phyloP scores from a whole-genome alignment of 1,140 invertebrate species.

The Zaprionus vittiger region DNA sequence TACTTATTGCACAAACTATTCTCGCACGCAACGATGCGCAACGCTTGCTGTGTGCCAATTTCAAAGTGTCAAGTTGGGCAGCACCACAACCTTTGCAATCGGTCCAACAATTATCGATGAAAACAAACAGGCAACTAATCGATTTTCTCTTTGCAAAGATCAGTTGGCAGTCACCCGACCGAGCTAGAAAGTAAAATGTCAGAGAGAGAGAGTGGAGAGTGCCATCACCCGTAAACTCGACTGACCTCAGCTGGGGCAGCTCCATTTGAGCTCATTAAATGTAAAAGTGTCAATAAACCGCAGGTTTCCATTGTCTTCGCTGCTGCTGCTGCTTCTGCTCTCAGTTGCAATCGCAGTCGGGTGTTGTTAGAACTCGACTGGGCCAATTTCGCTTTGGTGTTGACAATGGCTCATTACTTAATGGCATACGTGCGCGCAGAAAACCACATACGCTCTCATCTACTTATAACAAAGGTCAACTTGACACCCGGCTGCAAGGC shows the following conservation, averaged over 20 bases:
- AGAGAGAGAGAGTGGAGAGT: conserved; percentile 36
- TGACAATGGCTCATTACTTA: conserved; percentile 78
- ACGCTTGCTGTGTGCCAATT: conserved; percentile 59
- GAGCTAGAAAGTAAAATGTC: conserved; percentile 6
- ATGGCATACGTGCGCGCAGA: conserved; percentile 40
- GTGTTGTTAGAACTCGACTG: conserved; percentile 19
- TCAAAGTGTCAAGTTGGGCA: conserved; percentile 54
- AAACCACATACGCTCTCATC: not conserved
- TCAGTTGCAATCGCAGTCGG: conserved; percentile 10
- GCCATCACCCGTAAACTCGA: conserved; percentile 46
- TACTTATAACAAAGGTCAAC: conserved; percentile 58
- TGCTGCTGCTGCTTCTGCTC: not conserved
- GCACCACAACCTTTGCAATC: conserved; percentile 18
- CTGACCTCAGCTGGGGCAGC: conserved; percentile 49
- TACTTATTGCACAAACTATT: conserved; percentile 58
- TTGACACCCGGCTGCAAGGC: conserved; percentile 55
- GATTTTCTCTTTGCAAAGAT: conserved; percentile 1
- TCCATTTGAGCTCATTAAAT: conserved; percentile 62
- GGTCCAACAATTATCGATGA: conserved; percentile 4
- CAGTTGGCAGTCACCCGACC: not conserved
- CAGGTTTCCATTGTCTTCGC: conserved; percentile 45
- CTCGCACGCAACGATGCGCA: conserved; percentile 62
- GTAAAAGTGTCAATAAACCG: conserved; percentile 78
- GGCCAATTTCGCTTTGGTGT: conserved; percentile 41
- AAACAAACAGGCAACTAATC: conserved; percentile 5